These are phyloP conservation scores for Eristalis pertinax DNA, from an alignment of 2,888 invertebrate species.

Conservation along the genomic window DNA sequence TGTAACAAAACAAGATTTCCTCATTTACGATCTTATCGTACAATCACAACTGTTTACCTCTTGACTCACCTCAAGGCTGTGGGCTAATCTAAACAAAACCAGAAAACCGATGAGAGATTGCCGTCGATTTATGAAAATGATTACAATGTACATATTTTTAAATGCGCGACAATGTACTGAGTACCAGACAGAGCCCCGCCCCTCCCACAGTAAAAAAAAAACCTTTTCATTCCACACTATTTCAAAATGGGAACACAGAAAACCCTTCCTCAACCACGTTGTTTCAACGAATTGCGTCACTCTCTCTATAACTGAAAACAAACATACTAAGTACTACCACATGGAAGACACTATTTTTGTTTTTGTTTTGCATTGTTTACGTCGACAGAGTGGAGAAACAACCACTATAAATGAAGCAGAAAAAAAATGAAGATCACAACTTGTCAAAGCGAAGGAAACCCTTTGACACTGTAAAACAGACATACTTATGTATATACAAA, in stretches of 20 bases:
- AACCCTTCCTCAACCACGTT: neutral
- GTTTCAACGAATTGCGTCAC: neutral
- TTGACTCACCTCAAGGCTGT: neutral
- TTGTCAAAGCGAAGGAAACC: neutral
- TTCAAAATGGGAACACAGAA: neutral
- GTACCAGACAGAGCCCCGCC: neutral
- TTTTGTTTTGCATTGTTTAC: neutral
- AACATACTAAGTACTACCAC: neutral
- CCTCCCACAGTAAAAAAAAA: neutral
- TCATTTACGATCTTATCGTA: neutral
- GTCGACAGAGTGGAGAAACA: neutral
- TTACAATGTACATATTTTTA: neutral
- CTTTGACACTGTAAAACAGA: neutral
- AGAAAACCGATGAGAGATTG: neutral
- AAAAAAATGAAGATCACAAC: neutral
- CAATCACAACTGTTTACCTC: neutral
- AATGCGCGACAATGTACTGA: neutral
- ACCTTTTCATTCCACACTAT: neutral
- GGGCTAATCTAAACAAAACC: neutral
- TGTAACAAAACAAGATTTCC: neutral
- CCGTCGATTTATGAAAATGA: neutral
- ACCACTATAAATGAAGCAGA: neutral
- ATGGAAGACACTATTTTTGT: neutral
- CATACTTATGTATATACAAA: neutral
- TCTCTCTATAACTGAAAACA: neutral